A percentile compares a stretch with the other conserved stretches of the same genome.
Evolutionary conservation across 2,888 invertebrate genomes (phyloP).

Genomic region (Andrena bicolor): DNA sequence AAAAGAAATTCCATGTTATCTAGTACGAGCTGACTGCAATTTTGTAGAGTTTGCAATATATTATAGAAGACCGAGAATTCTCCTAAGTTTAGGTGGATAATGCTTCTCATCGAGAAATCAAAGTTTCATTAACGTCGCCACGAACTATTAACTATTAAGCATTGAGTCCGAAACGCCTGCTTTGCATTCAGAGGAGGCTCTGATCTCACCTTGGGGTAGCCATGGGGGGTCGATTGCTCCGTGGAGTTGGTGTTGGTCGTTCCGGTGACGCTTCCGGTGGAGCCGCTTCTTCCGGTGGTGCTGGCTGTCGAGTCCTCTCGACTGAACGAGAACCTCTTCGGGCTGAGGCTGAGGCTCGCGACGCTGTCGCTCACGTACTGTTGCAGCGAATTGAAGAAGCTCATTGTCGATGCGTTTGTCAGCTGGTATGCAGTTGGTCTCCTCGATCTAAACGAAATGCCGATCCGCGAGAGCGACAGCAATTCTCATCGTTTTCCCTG

Average conservation of each 20-base stretch:
- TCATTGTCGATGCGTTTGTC: slow-evolving; percentile 86
- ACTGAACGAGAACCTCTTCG: slow-evolving; percentile 90
- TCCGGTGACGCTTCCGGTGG: slow-evolving; percentile 83
- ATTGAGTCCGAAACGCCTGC: neutral
- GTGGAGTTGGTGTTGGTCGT: slow-evolving; percentile 80
- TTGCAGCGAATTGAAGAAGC: slow-evolving; percentile 94
- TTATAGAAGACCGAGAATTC: neutral
- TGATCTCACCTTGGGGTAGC: slow-evolving; percentile 79
- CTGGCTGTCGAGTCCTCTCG: slow-evolving; percentile 87
- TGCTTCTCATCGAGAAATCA: neutral
- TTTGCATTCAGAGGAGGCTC: too few relatives aligned
- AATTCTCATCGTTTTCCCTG: slow-evolving; percentile 51
- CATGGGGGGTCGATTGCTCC: slow-evolving; percentile 77
- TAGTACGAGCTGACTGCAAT: too few relatives aligned
- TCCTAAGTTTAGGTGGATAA: neutral
- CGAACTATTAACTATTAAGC: neutral
- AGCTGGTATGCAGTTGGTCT: neutral
- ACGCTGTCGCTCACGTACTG: slow-evolving; percentile 95
- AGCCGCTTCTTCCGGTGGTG: slow-evolving; percentile 77
- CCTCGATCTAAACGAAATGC: slow-evolving; percentile 9
- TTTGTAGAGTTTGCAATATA: neutral
- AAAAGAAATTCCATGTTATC: too few relatives aligned
- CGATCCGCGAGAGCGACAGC: neutral
- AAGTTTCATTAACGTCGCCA: neutral
- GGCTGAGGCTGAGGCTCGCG: slow-evolving; percentile 91